Conservation (phyloP, 1,140 invertebrate genomes). For the Ceratosolen solmsi region DNA sequence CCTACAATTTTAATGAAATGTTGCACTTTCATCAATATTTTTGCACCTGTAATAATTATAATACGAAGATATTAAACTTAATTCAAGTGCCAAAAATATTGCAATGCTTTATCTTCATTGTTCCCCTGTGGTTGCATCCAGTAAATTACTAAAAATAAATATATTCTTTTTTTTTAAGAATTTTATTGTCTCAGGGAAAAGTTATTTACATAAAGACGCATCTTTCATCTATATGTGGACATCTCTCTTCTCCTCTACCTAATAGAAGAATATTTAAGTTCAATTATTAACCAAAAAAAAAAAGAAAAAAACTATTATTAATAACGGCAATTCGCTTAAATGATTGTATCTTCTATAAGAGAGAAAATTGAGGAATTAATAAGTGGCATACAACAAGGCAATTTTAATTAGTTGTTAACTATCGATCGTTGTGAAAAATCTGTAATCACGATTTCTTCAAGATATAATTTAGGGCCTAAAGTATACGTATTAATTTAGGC, state of each 20-base stretch:
- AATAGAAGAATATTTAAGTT: neutral
- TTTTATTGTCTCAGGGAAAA: neutral
- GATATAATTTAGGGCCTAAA: too few species aligned
- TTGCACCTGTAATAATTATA: conserved; percentile 4
- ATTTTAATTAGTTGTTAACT: neutral
- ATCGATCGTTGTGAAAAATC: too few species aligned
- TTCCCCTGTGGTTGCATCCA: neutral
- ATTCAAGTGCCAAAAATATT: neutral
- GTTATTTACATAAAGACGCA: neutral
- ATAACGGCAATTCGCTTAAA: neutral
- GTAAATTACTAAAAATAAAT: conserved; percentile 2
- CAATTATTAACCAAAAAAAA: too few species aligned
- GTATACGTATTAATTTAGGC: too few species aligned
- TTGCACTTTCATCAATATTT: conserved; percentile 6
- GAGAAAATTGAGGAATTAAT: too few species aligned
- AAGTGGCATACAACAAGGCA: too few species aligned
- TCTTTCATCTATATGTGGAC: neutral
- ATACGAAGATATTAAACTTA: conserved; percentile 1
- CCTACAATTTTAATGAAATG: neutral
- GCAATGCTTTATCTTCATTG: conserved; percentile 9
- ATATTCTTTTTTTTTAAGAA: neutral
- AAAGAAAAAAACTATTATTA: too few species aligned
- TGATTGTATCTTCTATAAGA: neutral
- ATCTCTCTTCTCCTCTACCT: neutral
- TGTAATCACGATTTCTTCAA: too few species aligned